Conservation (phyloP, 1,140 invertebrate species). For the Limonius californicus region DNA sequence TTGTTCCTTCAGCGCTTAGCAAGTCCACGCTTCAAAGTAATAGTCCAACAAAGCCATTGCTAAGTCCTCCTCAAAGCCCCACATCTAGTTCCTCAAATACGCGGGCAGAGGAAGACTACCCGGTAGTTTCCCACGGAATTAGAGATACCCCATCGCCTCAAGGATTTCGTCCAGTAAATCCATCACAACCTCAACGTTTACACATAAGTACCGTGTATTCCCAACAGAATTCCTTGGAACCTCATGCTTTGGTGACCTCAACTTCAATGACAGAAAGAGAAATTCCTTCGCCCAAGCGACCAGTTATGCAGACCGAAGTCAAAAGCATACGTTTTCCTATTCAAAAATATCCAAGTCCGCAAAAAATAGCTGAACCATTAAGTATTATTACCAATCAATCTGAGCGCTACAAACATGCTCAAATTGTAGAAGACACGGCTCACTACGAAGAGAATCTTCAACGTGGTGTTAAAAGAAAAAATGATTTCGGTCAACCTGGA, state of each 20-base stretch:
- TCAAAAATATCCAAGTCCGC: slow-evolving; percentile 29
- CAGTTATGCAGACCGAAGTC: slow-evolving; percentile 25
- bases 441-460: slow-evolving; percentile 39
- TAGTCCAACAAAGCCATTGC: slow-evolving; percentile 19
- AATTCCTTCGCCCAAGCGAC: neutral
- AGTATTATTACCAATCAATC: slow-evolving; percentile 44
- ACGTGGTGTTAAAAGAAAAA: slow-evolving; percentile 16
- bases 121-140: slow-evolving; percentile 3
- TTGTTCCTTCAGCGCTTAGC: slow-evolving; percentile 32
- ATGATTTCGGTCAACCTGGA: neutral
- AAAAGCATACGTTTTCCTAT: slow-evolving; percentile 40
- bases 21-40: neutral
- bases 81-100: slow-evolving; percentile 14
- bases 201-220: neutral
- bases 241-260: slow-evolving; percentile 31
- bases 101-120: slow-evolving; percentile 17
- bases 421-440: slow-evolving; percentile 34
- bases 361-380: slow-evolving; percentile 37
- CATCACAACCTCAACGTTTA: neutral
- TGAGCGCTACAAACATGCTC: slow-evolving; percentile 41
- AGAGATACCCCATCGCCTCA: slow-evolving; percentile 22
- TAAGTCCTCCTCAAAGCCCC: slow-evolving; percentile 41
- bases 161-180: slow-evolving; percentile 35
- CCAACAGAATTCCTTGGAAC: slow-evolving; percentile 4
- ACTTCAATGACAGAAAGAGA: slow-evolving; percentile 30